Evolutionary conservation across 2,113 vertebrate species (phyloP), one percentile per base, ranked within the genome.

Genomic region (Oreochromis spilurus): DNA sequence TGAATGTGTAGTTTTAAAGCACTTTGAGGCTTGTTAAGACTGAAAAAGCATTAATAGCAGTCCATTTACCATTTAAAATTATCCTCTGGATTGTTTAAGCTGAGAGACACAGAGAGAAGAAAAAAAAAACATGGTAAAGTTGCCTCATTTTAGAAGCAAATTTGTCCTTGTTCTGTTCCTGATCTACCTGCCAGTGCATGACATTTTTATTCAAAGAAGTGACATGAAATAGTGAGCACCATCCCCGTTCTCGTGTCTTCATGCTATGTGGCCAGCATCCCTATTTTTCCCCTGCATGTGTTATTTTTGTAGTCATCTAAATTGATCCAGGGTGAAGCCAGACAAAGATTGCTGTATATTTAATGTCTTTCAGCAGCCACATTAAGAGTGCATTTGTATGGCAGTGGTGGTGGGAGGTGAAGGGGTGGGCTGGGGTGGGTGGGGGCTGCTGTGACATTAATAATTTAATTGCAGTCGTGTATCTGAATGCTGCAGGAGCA

Each of bases 381-480:
- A 94, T 93, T 95, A 94, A 93, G 91, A 85, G 84, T 87, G 85
- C 84, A 78, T 91, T 91, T 90, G 90, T 92, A 72, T 80, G 50
- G 81, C 13, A 57, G 79, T 21, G 78, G 26, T 19, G 79, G 81
- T 17, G 29, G 34, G 52, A 70, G 50, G 55, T 45, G 50, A 55
- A 54, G 50, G 36, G 79, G 67, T 14, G 38, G 6, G 38, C 2
- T 2, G 34, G 21, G 12, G n/a, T 0, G 57, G n/a, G 72, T 2
- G 81, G 16, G 57, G 58, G 50, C 72, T 45, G 83, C 85, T 89
- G 88, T 93, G 94, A 93, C 92, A 92, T 96, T 95, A 95, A 96
- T 97, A 91, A 96, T 96, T 95, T 94, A 96, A 95, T 95, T 96
- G 91, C 88, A 91, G 90, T 53, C 43, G 67, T 94, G 94, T 90